Percentiles rank a stretch among this genome's conserved stretches.
These are phyloP conservation scores for Siniperca knerii DNA, from an alignment of 2,113 vertebrate species.

Conservation along the genomic window DNA sequence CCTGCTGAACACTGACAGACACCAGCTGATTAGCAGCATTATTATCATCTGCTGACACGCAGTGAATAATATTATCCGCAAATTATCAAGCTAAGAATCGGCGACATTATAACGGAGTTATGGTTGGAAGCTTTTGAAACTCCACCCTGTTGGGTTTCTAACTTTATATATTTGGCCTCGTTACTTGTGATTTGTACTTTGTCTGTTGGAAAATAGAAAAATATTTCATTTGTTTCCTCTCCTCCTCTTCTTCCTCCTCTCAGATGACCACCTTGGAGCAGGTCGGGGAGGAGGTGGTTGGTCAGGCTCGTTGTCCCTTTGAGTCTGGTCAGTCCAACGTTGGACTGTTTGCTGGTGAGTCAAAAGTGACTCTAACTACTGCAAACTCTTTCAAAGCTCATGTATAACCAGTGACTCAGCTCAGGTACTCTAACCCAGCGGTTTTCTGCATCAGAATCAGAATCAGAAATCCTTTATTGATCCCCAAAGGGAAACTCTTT, in stretches of 20 bases:
- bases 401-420: too few relatives aligned
- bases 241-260: background rate
- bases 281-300: constrained; percentile 89
- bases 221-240: background rate
- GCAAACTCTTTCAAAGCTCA: background rate
- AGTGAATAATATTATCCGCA: background rate
- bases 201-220: too few relatives aligned
- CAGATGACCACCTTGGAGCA: constrained; percentile 84
- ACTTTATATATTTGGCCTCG: too few relatives aligned
- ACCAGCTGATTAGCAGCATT: background rate
- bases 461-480: too few relatives aligned
- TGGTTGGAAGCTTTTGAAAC: too few relatives aligned
- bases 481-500: too few relatives aligned
- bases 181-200: too few relatives aligned
- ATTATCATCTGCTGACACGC: background rate
- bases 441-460: too few relatives aligned
- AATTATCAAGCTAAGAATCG: background rate
- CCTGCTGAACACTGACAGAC: background rate
- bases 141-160: too few relatives aligned
- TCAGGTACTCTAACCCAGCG: too few relatives aligned
- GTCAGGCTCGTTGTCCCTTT: constrained; percentile 93
- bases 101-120: background rate
- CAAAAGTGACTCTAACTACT: background rate
- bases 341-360: constrained; percentile 90
- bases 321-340: constrained; percentile 91